Evolutionary conservation across 2,113 vertebrate species (phyloP).

Genomic region (Poicephalus meyeri): DNA sequence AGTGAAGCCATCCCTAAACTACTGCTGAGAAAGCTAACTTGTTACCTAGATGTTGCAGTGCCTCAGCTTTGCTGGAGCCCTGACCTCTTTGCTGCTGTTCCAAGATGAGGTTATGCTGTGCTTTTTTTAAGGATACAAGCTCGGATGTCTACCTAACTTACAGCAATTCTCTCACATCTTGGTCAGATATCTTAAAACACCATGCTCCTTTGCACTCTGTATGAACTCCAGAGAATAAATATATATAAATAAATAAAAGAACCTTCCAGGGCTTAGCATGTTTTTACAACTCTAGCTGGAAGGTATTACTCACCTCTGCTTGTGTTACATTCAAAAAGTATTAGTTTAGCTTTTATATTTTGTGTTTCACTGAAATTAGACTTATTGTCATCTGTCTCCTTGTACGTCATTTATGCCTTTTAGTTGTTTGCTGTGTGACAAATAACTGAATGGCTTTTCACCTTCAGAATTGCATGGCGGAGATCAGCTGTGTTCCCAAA

Average conservation of each 20-base stretch:
- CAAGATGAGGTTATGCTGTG: not conserved
- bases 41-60: not conserved
- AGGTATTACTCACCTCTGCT: conserved; percentile 1
- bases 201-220: not conserved
- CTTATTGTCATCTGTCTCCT: conserved; percentile 20
- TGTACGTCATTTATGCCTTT: conserved; percentile 21
- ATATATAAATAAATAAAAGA: not conserved
- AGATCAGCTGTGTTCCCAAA: not conserved
- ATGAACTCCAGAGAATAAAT: not conserved
- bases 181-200: not conserved
- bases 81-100: not conserved
- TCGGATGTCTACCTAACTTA: not conserved
- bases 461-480: not conserved
- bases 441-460: conserved; percentile 43
- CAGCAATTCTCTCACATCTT: not conserved
- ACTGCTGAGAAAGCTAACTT: not conserved
- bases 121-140: not conserved
- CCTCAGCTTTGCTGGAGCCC: not conserved
- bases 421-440: conserved; percentile 29
- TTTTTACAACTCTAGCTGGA: not conserved
- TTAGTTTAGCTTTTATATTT: conserved; percentile 37
- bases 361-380: conserved; percentile 52
- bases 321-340: conserved; percentile 25
- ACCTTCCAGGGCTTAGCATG: not conserved
- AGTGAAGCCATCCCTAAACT: not conserved